Conservation (phyloP, 2,888 invertebrate genomes). For the Antheraea yamamai region DNA sequence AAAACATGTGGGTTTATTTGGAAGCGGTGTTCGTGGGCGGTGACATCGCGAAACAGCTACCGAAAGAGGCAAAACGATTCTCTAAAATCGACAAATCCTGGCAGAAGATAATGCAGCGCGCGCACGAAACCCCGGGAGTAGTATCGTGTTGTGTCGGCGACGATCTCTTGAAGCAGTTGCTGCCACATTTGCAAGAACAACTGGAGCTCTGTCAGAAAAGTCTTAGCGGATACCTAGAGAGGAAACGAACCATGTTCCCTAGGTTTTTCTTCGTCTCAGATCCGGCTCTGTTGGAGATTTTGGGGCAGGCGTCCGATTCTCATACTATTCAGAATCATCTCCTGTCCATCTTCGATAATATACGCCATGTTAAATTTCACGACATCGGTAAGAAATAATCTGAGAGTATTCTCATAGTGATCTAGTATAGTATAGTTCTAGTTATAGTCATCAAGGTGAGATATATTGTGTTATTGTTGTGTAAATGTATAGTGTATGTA, state of each 20-base stretch:
- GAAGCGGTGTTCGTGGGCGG: constrained; percentile 99
- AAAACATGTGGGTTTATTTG: constrained; percentile 99
- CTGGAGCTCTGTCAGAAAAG: constrained; percentile 98
- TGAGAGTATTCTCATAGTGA: not conserved
- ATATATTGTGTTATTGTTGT: too few species aligned
- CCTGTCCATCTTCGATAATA: constrained; percentile 97
- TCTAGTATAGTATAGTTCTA: too few species aligned
- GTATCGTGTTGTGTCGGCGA: constrained; percentile 98
- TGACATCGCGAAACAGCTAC: constrained; percentile 98
- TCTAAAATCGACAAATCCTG: constrained; percentile 98
- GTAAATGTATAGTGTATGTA: too few species aligned
- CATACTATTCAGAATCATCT: constrained; percentile 98
- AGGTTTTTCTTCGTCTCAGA: constrained; percentile 97
- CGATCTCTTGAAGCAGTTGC: constrained; percentile 93
- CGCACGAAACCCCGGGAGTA: constrained; percentile 97
- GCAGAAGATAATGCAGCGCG: constrained; percentile 98
- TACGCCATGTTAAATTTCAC: constrained; percentile 95
- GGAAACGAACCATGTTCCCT: constrained; percentile 96
- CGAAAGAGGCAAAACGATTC: constrained; percentile 96
- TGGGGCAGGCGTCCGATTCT: constrained; percentile 96
- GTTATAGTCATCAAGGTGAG: too few species aligned
- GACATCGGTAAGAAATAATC: constrained; percentile 84
- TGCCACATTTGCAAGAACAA: constrained; percentile 97
- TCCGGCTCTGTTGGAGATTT: constrained; percentile 93
- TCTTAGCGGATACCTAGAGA: constrained; percentile 95